Conservation (phyloP, 2,888 invertebrate genomes). For the Hirtodrosophila histrioides region DNA sequence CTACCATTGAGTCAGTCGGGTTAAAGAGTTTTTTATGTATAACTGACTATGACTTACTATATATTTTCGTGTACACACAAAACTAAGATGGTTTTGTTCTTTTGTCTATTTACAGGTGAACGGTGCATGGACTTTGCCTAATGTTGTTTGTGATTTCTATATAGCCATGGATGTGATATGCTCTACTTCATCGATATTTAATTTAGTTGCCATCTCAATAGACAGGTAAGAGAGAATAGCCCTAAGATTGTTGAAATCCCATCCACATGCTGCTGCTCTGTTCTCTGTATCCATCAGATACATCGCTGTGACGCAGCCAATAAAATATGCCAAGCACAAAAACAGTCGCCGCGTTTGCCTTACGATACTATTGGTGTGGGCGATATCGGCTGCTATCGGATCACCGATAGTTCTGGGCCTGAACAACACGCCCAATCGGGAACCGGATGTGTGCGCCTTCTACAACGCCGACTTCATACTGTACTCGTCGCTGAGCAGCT, state of each 20-base stretch:
- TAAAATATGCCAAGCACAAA: conserved; percentile 99
- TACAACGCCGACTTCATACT: conserved; percentile 99
- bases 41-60: too few species aligned
- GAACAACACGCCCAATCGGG: conserved; percentile 95
- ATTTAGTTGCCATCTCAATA: conserved; percentile 98
- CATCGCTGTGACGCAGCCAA: conserved; percentile 99
- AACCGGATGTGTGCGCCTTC: conserved; percentile 95
- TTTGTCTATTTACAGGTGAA: conserved; percentile 88
- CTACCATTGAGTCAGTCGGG: too few species aligned
- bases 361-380: conserved; percentile 98
- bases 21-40: too few species aligned
- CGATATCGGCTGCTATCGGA: conserved; percentile 97
- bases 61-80: too few species aligned
- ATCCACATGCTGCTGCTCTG: too few species aligned
- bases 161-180: conserved; percentile 99
- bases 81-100: conserved; percentile 64
- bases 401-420: conserved; percentile 98
- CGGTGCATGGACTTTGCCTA: conserved; percentile 95
- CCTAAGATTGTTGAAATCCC: too few species aligned
- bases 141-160: conserved; percentile 97
- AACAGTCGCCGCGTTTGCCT: conserved; percentile 97
- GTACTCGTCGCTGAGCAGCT: conserved; percentile 98
- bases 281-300: conserved; percentile 88
- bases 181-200: conserved; percentile 98
- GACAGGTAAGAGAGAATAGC: conserved; percentile 90